These are phyloP conservation scores for Hyphantria cunea DNA, from an alignment of 1,140 invertebrate species.

Conservation along the genomic window DNA sequence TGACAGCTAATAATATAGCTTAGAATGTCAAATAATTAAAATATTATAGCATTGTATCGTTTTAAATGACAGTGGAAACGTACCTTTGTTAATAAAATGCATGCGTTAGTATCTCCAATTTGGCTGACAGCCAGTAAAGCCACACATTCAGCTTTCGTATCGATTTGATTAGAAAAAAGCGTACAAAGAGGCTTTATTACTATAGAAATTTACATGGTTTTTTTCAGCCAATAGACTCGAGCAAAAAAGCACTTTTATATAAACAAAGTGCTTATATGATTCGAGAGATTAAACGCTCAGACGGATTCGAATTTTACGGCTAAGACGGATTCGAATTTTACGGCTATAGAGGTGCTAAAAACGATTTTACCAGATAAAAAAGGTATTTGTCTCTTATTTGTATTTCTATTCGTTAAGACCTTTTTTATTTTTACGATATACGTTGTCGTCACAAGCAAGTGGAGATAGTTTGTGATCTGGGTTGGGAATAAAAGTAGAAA, in stretches of 20 bases:
- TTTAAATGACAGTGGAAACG: background rate
- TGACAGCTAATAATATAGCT: no score
- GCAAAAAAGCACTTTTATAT: background rate
- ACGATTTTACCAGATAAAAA: constrained; percentile 16
- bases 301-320: no score
- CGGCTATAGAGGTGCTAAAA: constrained; percentile 15
- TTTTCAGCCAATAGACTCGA: background rate
- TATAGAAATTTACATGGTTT: constrained; percentile 7
- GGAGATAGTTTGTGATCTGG: background rate
- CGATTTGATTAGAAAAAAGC: constrained; percentile 33
- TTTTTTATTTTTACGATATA: constrained; percentile 7
- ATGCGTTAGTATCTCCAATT: constrained; percentile 26
- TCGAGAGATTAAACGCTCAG: no score
- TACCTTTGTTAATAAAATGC: background rate
- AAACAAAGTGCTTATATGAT: constrained; percentile 9
- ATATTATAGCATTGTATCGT: background rate
- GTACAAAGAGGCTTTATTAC: constrained; percentile 14
- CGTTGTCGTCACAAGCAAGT: background rate
- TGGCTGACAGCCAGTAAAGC: constrained; percentile 21
- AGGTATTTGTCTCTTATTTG: constrained; percentile 11
- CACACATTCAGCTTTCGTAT: constrained; percentile 16
- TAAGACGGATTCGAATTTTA: background rate
- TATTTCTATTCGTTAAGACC: constrained; percentile 7
- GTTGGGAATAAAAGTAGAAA: no score
- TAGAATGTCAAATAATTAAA: background rate